Conservation (phyloP, 2,113 vertebrate genomes). For the Aythya baeri region DNA sequence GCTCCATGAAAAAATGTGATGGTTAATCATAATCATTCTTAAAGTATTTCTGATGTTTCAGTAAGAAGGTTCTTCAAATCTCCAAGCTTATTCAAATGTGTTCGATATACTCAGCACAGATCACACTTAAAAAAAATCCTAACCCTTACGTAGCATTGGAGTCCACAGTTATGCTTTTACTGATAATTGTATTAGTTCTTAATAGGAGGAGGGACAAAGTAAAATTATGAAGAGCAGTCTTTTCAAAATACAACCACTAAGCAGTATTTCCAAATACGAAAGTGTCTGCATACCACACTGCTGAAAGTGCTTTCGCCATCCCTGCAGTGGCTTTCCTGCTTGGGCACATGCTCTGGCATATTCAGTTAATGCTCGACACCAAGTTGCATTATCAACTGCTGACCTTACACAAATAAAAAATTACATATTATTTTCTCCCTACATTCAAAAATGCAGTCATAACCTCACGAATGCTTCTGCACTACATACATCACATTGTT, state of each 20-base stretch:
- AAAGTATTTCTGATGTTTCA: background rate
- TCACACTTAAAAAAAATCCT: background rate
- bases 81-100: background rate
- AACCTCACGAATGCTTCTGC: background rate
- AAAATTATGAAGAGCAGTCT: background rate
- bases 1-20: background rate
- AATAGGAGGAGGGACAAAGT: background rate
- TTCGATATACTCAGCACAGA: background rate
- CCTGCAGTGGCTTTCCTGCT: constrained; percentile 86
- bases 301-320: constrained; percentile 86
- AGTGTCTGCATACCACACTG: constrained; percentile 84
- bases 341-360: constrained; percentile 93
- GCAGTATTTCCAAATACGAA: background rate
- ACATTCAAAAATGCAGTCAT: background rate
- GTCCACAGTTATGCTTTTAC: background rate
- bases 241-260: background rate
- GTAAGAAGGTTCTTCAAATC: background rate
- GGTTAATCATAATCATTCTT: background rate
- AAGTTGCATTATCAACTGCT: constrained; percentile 78
- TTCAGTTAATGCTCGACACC: constrained; percentile 91
- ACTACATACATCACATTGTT: fast-evolving
- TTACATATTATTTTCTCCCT: background rate
- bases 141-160: background rate
- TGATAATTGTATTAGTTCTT: fast-evolving
- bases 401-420: constrained; percentile 79